Conservation (phyloP, 2,797 vertebrate species). For the Balearica regulorum region DNA sequence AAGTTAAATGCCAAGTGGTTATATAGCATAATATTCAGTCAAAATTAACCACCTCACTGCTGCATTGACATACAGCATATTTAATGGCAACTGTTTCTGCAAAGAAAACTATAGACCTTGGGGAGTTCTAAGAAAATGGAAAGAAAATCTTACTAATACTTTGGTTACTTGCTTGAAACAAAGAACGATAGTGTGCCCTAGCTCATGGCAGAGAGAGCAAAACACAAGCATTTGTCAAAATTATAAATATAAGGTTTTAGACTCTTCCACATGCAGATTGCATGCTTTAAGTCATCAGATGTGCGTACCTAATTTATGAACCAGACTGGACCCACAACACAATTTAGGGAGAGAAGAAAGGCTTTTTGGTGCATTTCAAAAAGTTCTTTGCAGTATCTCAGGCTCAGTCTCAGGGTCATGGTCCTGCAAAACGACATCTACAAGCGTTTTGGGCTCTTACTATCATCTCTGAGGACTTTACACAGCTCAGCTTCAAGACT, state of each 20-base stretch:
- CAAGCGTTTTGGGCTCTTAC: background rate
- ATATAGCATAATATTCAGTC: slow-evolving; percentile 95
- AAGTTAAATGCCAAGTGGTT: slow-evolving; percentile 99
- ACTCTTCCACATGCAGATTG: background rate
- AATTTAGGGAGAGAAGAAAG: background rate
- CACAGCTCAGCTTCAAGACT: background rate
- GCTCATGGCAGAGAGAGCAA: slow-evolving; percentile 19
- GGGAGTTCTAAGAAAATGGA: slow-evolving; percentile 57
- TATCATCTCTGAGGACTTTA: background rate
- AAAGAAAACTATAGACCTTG: slow-evolving; percentile 70
- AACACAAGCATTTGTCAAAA: slow-evolving; percentile 6
- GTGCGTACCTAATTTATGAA: background rate
- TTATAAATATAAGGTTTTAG: background rate
- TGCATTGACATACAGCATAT: slow-evolving; percentile 85
- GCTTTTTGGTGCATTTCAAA: background rate
- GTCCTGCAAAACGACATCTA: background rate
- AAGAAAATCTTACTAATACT: slow-evolving; percentile 69
- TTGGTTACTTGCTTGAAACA: slow-evolving; percentile 51
- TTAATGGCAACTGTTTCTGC: slow-evolving; percentile 74
- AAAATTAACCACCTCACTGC: slow-evolving; percentile 92
- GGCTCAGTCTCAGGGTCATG: background rate
- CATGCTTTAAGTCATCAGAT: background rate
- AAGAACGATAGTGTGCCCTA: background rate
- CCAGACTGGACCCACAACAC: background rate
- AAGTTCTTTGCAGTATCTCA: background rate